Evolutionary conservation across 2,888 invertebrate genomes (phyloP).

Genomic region (Platycheirus albimanus): DNA sequence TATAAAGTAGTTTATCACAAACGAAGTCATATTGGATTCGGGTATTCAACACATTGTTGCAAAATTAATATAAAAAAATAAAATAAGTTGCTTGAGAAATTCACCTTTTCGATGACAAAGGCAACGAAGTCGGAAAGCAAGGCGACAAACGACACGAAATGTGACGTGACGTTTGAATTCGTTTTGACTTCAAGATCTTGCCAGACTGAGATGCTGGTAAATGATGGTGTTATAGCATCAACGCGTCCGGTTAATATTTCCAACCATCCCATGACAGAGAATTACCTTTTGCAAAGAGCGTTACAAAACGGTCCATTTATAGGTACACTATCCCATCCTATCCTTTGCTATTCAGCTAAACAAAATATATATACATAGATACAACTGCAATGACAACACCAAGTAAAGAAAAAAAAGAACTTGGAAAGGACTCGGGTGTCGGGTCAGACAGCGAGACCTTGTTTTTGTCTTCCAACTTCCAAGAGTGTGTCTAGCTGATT

Average conservation of each 20-base stretch:
- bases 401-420: conserved; percentile 20
- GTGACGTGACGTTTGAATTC: conserved; percentile 48
- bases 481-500: conserved; percentile 15
- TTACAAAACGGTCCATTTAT: conserved; percentile 26
- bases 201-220: neutral
- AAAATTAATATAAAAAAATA: too few species aligned
- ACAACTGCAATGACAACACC: conserved; percentile 17
- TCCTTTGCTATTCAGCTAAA: neutral
- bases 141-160: conserved; percentile 57
- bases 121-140: conserved; percentile 22
- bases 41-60: too few species aligned
- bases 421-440: conserved; percentile 41
- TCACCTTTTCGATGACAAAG: conserved; percentile 8
- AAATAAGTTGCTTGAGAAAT: conserved; percentile 32
- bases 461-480: neutral
- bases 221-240: conserved; percentile 22
- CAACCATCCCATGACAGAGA: conserved; percentile 12
- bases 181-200: conserved; percentile 15
- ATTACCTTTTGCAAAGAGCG: conserved; percentile 37
- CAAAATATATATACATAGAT: too few species aligned
- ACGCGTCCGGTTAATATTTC: conserved; percentile 43
- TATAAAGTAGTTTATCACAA: too few species aligned
- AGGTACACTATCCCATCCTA: neutral
- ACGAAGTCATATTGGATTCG: too few species aligned
- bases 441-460: conserved; percentile 30